Conservation (phyloP, 1,140 invertebrate species). For the Ephestia elutella region DNA sequence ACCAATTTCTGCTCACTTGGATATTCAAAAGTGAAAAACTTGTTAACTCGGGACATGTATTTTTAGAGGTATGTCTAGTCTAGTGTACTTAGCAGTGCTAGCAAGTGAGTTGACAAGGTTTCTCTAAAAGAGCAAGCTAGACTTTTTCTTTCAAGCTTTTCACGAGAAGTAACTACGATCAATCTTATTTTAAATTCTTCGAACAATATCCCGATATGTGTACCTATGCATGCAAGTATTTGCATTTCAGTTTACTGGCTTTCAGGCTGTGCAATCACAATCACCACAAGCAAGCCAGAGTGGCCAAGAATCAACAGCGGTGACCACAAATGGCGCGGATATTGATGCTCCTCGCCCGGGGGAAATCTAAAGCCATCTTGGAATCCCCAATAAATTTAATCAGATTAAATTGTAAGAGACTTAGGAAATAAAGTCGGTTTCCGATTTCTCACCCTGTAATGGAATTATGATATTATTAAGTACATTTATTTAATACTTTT, state of each 20-base stretch:
- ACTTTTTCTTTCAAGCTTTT: no score
- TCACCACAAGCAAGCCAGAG: neutral
- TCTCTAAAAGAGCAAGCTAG: no score
- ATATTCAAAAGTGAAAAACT: no score
- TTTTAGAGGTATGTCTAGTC: no score
- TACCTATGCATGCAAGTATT: no score
- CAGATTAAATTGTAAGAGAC: slow-evolving; percentile 9
- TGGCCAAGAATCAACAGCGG: neutral
- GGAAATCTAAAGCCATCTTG: slow-evolving; percentile 10
- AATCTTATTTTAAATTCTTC: no score
- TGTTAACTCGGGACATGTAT: no score
- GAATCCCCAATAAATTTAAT: slow-evolving; percentile 11
- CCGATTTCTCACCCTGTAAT: neutral
- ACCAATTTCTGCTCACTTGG: no score
- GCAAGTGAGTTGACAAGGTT: no score
- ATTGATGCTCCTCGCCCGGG: neutral
- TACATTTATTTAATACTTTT: neutral
- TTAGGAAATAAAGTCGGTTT: neutral
- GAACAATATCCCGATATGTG: no score
- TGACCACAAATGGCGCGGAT: neutral
- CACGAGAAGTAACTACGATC: no score
- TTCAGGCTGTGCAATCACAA: neutral
- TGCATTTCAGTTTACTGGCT: neutral
- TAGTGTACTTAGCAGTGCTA: no score
- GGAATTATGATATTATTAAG: neutral